Evolutionary conservation across 1,140 invertebrate genomes (phyloP).

Genomic region (Notospermus geniculatus): DNA sequence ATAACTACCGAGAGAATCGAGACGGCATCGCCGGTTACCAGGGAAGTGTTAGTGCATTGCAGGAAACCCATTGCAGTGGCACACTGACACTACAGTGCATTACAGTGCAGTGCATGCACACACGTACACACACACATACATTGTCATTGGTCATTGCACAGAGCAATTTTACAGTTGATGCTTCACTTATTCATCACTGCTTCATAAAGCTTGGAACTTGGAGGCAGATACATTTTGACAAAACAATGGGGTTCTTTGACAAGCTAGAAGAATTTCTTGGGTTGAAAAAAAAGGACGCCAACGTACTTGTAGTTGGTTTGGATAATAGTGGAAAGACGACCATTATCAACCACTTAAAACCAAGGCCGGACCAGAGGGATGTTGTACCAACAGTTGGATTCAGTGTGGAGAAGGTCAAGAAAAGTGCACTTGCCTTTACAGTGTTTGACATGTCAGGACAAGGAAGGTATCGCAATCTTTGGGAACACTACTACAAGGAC

Average conservation of each 20-base stretch:
- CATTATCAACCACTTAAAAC: conserved; percentile 88
- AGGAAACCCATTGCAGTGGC: too few relatives aligned
- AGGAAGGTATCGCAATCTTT: conserved; percentile 87
- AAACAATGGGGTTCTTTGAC: conserved; percentile 82
- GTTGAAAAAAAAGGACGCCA: conserved; percentile 75
- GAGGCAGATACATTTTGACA: not conserved
- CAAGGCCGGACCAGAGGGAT: conserved; percentile 72
- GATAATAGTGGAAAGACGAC: conserved; percentile 93
- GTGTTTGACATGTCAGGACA: conserved; percentile 98
- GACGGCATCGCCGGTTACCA: too few relatives aligned
- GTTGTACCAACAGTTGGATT: conserved; percentile 93
- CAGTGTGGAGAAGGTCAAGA: conserved; percentile 84
- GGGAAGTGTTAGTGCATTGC: too few relatives aligned
- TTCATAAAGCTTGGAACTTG: too few relatives aligned
- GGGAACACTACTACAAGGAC: conserved; percentile 94
- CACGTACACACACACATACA: too few relatives aligned
- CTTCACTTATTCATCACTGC: too few relatives aligned
- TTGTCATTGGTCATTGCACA: too few relatives aligned
- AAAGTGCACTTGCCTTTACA: conserved; percentile 75
- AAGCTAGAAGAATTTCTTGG: conserved; percentile 62
- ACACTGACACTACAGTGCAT: too few relatives aligned
- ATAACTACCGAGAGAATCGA: too few relatives aligned
- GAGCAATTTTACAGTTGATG: too few relatives aligned
- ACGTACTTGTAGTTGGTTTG: conserved; percentile 90
- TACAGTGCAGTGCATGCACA: not conserved